These are phyloP conservation scores for Brachycybe producta DNA, from an alignment of 2,888 invertebrate species.

Conservation along the genomic window DNA sequence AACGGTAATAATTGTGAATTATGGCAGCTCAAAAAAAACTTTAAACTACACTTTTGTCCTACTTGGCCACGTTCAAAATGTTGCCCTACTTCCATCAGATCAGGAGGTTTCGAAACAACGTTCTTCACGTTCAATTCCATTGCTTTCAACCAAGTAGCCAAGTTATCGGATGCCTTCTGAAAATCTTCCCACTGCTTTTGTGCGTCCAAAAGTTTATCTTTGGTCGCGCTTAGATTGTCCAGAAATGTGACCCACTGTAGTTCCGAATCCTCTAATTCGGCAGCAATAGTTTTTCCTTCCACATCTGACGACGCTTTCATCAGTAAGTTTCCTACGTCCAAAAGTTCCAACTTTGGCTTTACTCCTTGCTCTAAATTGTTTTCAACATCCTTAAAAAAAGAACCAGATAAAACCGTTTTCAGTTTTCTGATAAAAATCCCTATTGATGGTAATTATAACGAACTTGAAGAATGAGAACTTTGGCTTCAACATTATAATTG, in stretches of 20 bases:
- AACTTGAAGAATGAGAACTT: conserved; percentile 40
- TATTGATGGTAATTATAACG: too few species aligned
- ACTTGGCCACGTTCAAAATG: conserved; percentile 11
- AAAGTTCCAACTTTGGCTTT: conserved; percentile 4
- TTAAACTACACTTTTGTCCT: neutral
- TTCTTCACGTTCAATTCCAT: conserved; percentile 59
- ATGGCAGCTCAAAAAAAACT: neutral
- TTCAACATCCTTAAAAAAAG: conserved; percentile 13
- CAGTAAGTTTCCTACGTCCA: conserved; percentile 2
- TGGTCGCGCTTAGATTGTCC: conserved; percentile 53
- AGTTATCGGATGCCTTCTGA: conserved; percentile 57
- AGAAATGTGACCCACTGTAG: conserved; percentile 57
- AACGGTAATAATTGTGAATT: neutral
- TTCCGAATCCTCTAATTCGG: conserved; percentile 54
- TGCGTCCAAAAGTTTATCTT: conserved; percentile 51
- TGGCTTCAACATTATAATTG: conserved; percentile 82
- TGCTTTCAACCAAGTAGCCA: conserved; percentile 63
- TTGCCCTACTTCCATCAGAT: conserved; percentile 15
- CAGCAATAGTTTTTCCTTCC: conserved; percentile 49
- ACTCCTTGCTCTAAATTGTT: conserved; percentile 6
- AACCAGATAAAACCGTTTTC: neutral
- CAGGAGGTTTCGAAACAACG: conserved; percentile 43
- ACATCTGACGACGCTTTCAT: conserved; percentile 41
- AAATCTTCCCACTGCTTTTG: conserved; percentile 67
- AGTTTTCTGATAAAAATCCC: too few species aligned